Evolutionary conservation across 2,113 vertebrate genomes (phyloP).

Genomic region (Cebidichthys violaceus): DNA sequence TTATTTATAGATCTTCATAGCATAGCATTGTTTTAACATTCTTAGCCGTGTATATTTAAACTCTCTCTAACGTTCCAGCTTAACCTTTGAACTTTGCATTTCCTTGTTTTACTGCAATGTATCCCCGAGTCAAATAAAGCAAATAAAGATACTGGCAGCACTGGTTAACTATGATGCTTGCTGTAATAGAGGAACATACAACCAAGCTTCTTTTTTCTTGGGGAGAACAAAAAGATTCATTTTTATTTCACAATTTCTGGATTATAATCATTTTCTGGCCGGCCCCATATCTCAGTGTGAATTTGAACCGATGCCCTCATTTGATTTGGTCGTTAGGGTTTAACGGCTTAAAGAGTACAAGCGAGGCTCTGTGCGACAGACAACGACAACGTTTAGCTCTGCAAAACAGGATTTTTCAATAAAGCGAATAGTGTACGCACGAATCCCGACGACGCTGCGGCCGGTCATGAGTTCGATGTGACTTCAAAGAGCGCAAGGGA

Average conservation of each 20-base stretch:
- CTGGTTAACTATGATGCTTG: background rate
- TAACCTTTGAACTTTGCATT: background rate
- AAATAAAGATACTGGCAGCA: background rate
- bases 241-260: background rate
- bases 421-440: background rate
- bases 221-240: too few species aligned
- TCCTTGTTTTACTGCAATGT: background rate
- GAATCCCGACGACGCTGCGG: conserved; percentile 2
- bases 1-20: background rate
- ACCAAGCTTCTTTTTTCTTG: background rate
- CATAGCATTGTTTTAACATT: background rate
- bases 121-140: background rate
- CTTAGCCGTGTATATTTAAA: background rate
- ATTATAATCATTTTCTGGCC: background rate
- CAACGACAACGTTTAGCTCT: background rate
- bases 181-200: background rate
- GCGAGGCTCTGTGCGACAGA: background rate
- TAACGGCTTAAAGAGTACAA: background rate
- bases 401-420: background rate
- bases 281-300: background rate
- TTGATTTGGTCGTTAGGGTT: background rate
- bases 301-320: background rate
- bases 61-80: background rate
- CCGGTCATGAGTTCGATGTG: conserved; percentile 17
- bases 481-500: conserved; percentile 7